Evolutionary conservation across 2,888 invertebrate species (phyloP), one percentile per base, ranked within the genome.

Genomic region (Coelinius sp.): DNA sequence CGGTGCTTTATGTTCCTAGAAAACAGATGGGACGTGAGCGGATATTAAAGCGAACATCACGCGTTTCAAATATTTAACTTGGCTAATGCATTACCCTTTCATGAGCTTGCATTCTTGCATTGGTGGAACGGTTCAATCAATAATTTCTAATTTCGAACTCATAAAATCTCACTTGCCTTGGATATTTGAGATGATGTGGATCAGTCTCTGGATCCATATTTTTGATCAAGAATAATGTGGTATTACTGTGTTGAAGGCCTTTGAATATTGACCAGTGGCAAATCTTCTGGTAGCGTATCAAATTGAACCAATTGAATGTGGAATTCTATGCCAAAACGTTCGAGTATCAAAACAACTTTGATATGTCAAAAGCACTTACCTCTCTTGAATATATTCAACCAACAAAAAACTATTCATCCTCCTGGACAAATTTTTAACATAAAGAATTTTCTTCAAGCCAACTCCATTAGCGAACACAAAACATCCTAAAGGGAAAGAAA

Each of bases 31-130:
- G 46, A 44, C 31, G 35, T 56, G 44, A 66, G 44, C 10, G 17
- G 31, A 66, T 65, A 71, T 66, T 65, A 71, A 49, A 62, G 49
- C 24, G 24, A 63, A 62, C 31, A 27, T 14, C 46, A 69, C 69
- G 46, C 35, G 35, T 46, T 25, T 17, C 52, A 41, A 64, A 49
- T 70, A 46, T 64, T 70, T 53, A 64, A 64, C 41, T 52, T 70
- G 7, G 31, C 56, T 25, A 27, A 56, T 56, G 31, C 27, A 56
- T 31, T 25, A 56, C 31, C 31, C 10, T 14, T 14, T 20, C 20
- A 49, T 20, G 8, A 8, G 46, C 5, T 49, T 14, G 8, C 20
- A n/a, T 41, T 41, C 41, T 41, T 41, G 2, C 12, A n/a, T 41
- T 41, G 1, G n/a, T 41, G 12, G 2, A 1, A n/a, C 1, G 5